Evolutionary conservation across 2,888 invertebrate genomes (phyloP).

Genomic region (Lithophane semibrunnea): DNA sequence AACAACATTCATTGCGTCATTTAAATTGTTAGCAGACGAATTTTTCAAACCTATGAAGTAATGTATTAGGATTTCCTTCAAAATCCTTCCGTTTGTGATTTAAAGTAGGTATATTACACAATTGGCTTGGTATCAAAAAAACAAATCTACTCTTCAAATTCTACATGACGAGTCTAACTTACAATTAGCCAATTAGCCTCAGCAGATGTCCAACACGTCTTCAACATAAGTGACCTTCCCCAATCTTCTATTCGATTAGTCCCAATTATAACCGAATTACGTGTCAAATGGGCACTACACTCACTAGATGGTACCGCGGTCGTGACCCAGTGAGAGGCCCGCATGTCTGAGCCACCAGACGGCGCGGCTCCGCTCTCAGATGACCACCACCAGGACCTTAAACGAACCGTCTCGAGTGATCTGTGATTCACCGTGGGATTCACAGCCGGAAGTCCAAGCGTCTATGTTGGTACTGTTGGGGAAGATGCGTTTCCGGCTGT

Average conservation of each 20-base stretch:
- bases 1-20: too few relatives aligned
- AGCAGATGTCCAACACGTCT: constrained; percentile 44
- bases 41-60: too few relatives aligned
- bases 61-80: too few relatives aligned
- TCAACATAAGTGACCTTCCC: constrained; percentile 74
- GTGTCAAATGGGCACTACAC: constrained; percentile 61
- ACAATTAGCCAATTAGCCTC: constrained; percentile 12
- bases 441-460: constrained; percentile 30
- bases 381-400: constrained; percentile 79
- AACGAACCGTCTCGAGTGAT: constrained; percentile 75
- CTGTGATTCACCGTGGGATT: constrained; percentile 64
- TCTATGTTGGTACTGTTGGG: background rate
- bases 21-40: too few relatives aligned
- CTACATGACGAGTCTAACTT: constrained; percentile 3
- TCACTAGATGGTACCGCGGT: constrained; percentile 58
- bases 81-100: too few relatives aligned
- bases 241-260: constrained; percentile 73
- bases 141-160: background rate
- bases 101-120: too few relatives aligned
- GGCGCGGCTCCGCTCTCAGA: constrained; percentile 80
- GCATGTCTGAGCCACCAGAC: constrained; percentile 82
- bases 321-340: constrained; percentile 84
- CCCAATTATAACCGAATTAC: constrained; percentile 72
- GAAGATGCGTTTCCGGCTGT: constrained; percentile 11
- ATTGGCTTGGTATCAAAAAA: background rate